Base-by-base conservation (phyloP, 2,888 invertebrate species). In the Leptothorax acervorum region DNA sequence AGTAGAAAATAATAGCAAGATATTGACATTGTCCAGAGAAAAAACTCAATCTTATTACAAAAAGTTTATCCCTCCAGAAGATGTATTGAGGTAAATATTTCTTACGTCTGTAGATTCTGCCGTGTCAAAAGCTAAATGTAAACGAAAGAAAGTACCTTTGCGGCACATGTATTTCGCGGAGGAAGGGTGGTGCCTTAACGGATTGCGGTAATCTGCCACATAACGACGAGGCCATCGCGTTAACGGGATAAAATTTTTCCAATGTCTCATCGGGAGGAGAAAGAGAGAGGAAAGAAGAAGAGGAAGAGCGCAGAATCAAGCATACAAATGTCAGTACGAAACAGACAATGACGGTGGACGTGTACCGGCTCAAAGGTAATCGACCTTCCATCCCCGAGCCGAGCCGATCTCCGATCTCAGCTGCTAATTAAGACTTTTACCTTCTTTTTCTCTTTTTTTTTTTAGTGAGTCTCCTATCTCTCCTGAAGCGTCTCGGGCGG, bases 361-460 rank as follows among this genome's bases (percentile, higher is more conserved):
- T n/a, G 45, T 70, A 82, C 82, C 68, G 85, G 84, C 87, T 88
- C 81, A 85, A 90, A 88, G 87, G 87, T 90, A 91, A 92, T 92
- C 90, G 91, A 90, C 90, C 90, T 45, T 92, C 84, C 86, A 71
- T 83, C 79, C 86, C 86, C 87, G 82, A 88, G 88, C 87, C 88
- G 79, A 85, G 88, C 87, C 88, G 79, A 85, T 88, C 90, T 88
- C 76, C 74, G 86, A 90, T 90, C 88, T 89, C 87, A 86, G 89
- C 88, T 86, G 84, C 90, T 92, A 92, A 92, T 92, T 92, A 92
- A 92, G 92, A 89, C 90, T 90, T 92, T 92, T 92, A 90, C 89
- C 89, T 92, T 91, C 85, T 87, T 86, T 87, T 60, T 65, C 88
- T 88, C 91, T 92, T 86, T 89, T 92, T 92, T 86, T 88, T 86